phyloP scores from a whole-genome alignment of 2,888 invertebrate species.

The Calameuta pallipes region DNA sequence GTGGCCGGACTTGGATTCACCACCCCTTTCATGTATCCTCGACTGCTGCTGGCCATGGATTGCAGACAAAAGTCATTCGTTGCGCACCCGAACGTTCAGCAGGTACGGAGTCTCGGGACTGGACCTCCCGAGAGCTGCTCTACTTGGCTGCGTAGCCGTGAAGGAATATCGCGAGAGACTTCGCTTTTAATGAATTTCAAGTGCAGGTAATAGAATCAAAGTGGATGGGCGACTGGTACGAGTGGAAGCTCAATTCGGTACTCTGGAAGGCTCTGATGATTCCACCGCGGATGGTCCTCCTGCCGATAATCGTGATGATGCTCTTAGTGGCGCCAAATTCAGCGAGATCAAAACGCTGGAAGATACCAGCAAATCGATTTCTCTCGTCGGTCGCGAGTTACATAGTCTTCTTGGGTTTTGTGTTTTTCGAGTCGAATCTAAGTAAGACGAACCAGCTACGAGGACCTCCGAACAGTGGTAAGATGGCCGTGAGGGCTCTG shows the following conservation, averaged over 20 bases:
- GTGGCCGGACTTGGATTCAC: constrained; percentile 58
- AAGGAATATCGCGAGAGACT: too few relatives aligned
- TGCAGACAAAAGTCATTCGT: constrained; percentile 80
- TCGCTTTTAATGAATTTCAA: not conserved
- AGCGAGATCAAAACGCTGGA: constrained; percentile 68
- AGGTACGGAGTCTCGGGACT: constrained; percentile 61
- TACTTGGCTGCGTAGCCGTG: too few relatives aligned
- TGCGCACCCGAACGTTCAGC: constrained; percentile 81
- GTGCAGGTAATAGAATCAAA: constrained; percentile 70
- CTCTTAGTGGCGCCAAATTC: constrained; percentile 66
- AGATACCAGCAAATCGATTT: constrained; percentile 78
- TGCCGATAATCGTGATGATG: constrained; percentile 67
- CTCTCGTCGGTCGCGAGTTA: constrained; percentile 77
- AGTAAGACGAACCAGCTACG: constrained; percentile 71
- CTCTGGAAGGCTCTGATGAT: constrained; percentile 63
- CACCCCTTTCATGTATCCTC: constrained; percentile 71
- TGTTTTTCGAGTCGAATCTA: constrained; percentile 73
- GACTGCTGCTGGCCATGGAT: constrained; percentile 77
- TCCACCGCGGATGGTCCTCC: constrained; percentile 60
- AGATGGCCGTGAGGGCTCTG: constrained; percentile 14
- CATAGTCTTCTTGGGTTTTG: constrained; percentile 73
- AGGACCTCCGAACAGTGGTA: constrained; percentile 72
- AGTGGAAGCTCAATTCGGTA: constrained; percentile 69
- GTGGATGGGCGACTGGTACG: constrained; percentile 75
- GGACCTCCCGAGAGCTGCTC: too few relatives aligned